Base-by-base conservation (phyloP, 2,888 invertebrate genomes). In the Hirtodrosophila cameraria region DNA sequence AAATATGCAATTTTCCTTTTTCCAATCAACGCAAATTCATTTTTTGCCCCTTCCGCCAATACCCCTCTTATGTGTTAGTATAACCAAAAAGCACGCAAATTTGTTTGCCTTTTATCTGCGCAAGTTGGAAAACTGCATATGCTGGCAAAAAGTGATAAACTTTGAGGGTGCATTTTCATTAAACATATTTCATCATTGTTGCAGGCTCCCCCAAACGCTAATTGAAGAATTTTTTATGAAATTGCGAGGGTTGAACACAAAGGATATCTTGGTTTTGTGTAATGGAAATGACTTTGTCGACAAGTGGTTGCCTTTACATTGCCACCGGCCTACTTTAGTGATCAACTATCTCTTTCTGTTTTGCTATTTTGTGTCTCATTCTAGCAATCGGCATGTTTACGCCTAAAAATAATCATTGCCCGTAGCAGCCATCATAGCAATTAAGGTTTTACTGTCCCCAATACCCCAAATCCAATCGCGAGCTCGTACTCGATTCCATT, bases 221-320 rank as follows among this genome's bases (percentile, higher is more conserved):
- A 81, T 77, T 75, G 75, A 82, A 78, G 72, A n/a, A n/a, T 64
- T 57, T 57, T 35, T 23, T 30, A 15, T 30, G 18, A n/a, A n/a
- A 42, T 38, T 64, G 50, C 41, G 33, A 35, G 41, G n/a, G 28
- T 13, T n/a, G 35, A 41, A 57, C 45, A 15, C 58, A 12, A 50
- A 12, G 49, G 4, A 39, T 31, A 25, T 53, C 35, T 41, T 30
- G 38, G 28, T 35, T 28, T 43, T 43, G 28, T 41, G 15, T 23
- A 5, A 36, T 25, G 31, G 15, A 20, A 61, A 53, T 42, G 38
- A 18, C 23, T 25, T 45, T 25, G 18, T 12, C 27, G n/a, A 16
- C 18, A 33, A 38, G 20, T 43, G 49, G 31, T 30, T 20, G 33
- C 28, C 25, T 30, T 39, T 20, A 38, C 52, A 42, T 46, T 33